Evolutionary conservation across 1,140 invertebrate species (phyloP).

Genomic region (Zaprionus kolodkinae): DNA sequence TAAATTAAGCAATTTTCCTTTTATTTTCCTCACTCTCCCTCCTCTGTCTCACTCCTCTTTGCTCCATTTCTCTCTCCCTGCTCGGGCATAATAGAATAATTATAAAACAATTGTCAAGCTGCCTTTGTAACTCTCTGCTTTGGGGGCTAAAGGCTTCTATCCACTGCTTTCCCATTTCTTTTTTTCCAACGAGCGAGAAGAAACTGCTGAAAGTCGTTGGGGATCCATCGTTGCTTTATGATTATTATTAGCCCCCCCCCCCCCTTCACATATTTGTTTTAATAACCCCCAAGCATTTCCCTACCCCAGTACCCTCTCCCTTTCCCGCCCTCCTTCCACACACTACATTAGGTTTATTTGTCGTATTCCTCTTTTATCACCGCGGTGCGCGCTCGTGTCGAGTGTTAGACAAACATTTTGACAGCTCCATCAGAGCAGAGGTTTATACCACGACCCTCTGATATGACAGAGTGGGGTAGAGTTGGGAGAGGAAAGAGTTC

Average conservation of each 20-base stretch:
- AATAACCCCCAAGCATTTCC: constrained; percentile 46
- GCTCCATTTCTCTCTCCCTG: constrained; percentile 2
- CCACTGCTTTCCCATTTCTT: constrained; percentile 5
- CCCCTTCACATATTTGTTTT: constrained; percentile 54
- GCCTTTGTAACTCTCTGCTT: constrained; percentile 30
- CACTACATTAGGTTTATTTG: constrained; percentile 66
- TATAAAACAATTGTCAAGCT: constrained; percentile 75
- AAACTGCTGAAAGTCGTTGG: constrained; percentile 20
- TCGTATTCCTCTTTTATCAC: constrained; percentile 63
- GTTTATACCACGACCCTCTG: constrained; percentile 17
- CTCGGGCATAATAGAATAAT: constrained; percentile 61
- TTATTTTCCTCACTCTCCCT: constrained; percentile 57
- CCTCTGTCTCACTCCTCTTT: constrained; percentile 7
- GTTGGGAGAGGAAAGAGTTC: constrained; percentile 3
- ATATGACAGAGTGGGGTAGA: neutral
- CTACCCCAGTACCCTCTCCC: constrained; percentile 15
- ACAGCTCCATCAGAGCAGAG: constrained; percentile 62
- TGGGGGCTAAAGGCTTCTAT: too few species aligned
- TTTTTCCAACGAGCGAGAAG: constrained; percentile 16
- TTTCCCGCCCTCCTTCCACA: neutral
- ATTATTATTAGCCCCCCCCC: constrained; percentile 28
- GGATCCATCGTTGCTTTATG: constrained; percentile 15
- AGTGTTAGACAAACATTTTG: constrained; percentile 80
- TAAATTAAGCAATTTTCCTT: constrained; percentile 81
- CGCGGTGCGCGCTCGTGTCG: constrained; percentile 44